Base-by-base conservation (phyloP, 1,140 invertebrate species). In the Sipha flava region DNA sequence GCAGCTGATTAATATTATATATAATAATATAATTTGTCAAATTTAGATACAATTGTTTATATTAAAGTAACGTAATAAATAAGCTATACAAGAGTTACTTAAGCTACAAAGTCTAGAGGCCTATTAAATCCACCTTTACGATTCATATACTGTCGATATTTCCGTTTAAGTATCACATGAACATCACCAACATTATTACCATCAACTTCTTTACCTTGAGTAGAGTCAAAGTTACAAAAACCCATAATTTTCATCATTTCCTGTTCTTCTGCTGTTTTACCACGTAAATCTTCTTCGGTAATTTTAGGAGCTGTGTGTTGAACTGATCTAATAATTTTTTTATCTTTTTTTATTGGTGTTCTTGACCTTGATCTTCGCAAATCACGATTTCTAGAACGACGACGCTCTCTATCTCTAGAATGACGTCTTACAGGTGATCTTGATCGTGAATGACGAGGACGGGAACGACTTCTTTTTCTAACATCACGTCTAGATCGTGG, bases 61-160 rank as follows among this genome's bases (percentile, higher is more conserved):
- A n/a, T n/a, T n/a, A n/a, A n/a, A n/a, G n/a, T n/a, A n/a, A n/a
- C n/a, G n/a, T n/a, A n/a, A n/a, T n/a, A n/a, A n/a, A n/a, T n/a
- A n/a, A n/a, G n/a, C n/a, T n/a, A n/a, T n/a, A n/a, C n/a, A n/a
- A n/a, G n/a, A n/a, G n/a, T 37, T 16, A 73, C 29, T 59, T 88
- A 94, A 81, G 93, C 93, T 62, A 97, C 94, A 88, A 95, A 96
- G 87, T 99, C 98, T 68, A 99, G 87, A 47, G 98, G 97, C 84
- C 98, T 89, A 86, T 99, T 99, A 87, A 99, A 99, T 80, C 98
- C 98, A 82, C 98, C 98, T 87, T 98, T 97, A 80, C 98, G 90
- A 86, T 99, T 99, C 98, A 99, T 99, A 84, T 99, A 99, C 87
- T 99, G 98, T 80, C 97, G 91, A 86, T 99, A 99, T 87, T 98